Base-by-base conservation (phyloP, 1,140 invertebrate species). In the Acromyrmex heyeri region DNA sequence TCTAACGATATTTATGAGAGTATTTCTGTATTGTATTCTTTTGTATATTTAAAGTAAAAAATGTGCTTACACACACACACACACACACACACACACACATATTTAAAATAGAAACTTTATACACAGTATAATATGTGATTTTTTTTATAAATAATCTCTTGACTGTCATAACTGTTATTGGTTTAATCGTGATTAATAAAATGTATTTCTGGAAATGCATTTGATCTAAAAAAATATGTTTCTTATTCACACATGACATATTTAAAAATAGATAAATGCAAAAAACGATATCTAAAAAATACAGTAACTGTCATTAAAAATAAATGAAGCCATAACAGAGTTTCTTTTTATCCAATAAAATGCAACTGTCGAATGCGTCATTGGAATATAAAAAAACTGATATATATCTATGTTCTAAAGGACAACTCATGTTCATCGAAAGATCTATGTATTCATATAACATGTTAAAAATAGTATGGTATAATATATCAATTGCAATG, bases 391-490 rank as follows among this genome's bases (percentile, higher is more conserved):
- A 83, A 62, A 24, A 61, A 82, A 61, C 0, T 12, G n/a, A 73
- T 50, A 21, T 18, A 18, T 10, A 44, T 44, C 21, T 72, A 21
- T 72, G 16, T 61, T 27, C 30, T 83, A 69, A 86, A 69, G 24
- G n/a, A 50, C 62, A 69, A 67, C 34, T 55, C 50, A 30, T 65
- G 14, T 44, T 4, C 55, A 75, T 34, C 27, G 6, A 8, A n/a
- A 6, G 34, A 61, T 44, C 24, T 34, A 65, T 14, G 21, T 81
- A 86, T 86, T 86, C 16, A 86, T 69, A 50, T 44, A 34, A 69
- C 57, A 81, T 86, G 75, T 86, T 86, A 86, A 86, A 69, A 79
- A 14, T n/a, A n/a, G 21, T 50, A 34, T 6, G 3, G 0, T 30
- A 24, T 24, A 12, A 48, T 53, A 8, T 59, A 16, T 57, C 24